Base-by-base conservation (phyloP, 2,888 invertebrate species). In the Oscheius sp. region DNA sequence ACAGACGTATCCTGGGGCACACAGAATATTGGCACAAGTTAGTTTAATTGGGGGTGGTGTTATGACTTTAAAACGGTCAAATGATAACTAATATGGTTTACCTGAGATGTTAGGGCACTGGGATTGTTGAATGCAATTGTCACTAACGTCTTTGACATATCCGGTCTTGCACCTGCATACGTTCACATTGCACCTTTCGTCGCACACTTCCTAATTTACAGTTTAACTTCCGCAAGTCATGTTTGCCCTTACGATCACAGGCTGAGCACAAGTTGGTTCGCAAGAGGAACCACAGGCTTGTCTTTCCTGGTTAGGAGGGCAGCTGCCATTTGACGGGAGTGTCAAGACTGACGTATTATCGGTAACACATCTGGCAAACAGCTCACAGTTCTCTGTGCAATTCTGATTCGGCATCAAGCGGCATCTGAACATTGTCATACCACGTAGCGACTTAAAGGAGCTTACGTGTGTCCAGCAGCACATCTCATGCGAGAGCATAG, bases 111-210 rank as follows among this genome's bases (percentile, higher is more conserved):
- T 35, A n/a, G 52, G n/a, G 21, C 69, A 69, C 12, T 66, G n/a
- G 13, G 49, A 21, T 12, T 55, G 25, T n/a, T 18, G 16, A 3
- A 69, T 55, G 27, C 69, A 69, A 23, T 7, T 41, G 25, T 25
- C 58, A 41, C 13, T 23, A 23, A 29, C n/a, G 27, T 69, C 43
- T 43, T 55, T 35, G 16, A 55, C 41, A 25, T 23, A 55, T 43
- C 56, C 69, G 6, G 41, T 5, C 46, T 69, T 58, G 43, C 69
- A 69, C 13, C 53, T 55, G 29, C 69, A 69, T 1, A 69, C 69
- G 27, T 69, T 69, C 1, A 41, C 35, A 9, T 43, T 9, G 55
- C 18, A 35, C 69, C 53, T 21, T 69, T 18, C 23, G 41, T 13
- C 16, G 69, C 55, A 69, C 69, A 69, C 9, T 29, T 41, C 18